Evolutionary conservation across 2,888 invertebrate species (phyloP).

Genomic region (Apodemia duryi): DNA sequence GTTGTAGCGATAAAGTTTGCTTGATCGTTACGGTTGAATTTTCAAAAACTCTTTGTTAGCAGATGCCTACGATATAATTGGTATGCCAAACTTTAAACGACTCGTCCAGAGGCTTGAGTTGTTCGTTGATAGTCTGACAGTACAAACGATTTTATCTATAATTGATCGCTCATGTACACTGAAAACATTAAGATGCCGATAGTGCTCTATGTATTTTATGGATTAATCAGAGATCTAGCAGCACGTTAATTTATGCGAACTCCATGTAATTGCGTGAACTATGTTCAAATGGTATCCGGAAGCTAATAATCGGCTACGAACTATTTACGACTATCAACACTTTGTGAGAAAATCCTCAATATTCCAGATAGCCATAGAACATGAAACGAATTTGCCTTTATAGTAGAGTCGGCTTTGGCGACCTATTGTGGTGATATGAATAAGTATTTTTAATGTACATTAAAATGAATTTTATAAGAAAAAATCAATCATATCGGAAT

Average conservation of each 20-base stretch:
- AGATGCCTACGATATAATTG: neutral
- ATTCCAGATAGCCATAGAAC: conserved; percentile 4
- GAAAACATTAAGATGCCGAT: conserved; percentile 13
- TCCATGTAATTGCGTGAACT: conserved; percentile 15
- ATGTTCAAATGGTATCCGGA: conserved; percentile 13
- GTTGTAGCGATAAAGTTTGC: no score
- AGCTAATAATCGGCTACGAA: conserved; percentile 1
- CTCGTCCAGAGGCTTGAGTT: neutral
- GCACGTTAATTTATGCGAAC: conserved; percentile 4
- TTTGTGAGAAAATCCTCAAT: conserved; percentile 9
- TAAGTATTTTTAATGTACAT: neutral
- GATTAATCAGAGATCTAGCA: conserved; percentile 8
- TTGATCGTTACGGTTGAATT: no score
- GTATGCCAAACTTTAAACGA: neutral
- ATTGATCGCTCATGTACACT: neutral
- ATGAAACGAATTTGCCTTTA: neutral
- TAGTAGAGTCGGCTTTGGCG: neutral
- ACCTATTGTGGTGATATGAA: neutral
- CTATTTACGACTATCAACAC: conserved; percentile 11
- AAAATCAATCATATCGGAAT: no score
- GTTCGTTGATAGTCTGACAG: neutral
- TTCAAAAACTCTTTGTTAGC: neutral
- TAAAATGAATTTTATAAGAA: neutral
- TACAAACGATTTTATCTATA: neutral
- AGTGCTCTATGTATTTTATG: conserved; percentile 9